Percentiles rank a stretch among this genome's conserved stretches.
These are phyloP conservation scores for Charaxes varanes DNA, from an alignment of 1,140 invertebrate genomes.

Conservation along the genomic window DNA sequence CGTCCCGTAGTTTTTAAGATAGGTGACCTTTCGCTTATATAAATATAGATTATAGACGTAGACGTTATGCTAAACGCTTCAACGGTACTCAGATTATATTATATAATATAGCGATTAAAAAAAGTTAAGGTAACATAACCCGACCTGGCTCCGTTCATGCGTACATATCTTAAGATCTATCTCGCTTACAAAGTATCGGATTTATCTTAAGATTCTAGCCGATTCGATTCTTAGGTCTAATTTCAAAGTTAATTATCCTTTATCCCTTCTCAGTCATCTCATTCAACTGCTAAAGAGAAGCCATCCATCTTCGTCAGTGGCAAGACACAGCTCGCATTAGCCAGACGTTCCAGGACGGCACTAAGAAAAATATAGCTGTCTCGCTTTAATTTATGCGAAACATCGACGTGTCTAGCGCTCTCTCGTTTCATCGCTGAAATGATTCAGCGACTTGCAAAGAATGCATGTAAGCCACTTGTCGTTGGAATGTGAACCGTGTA, in stretches of 20 bases:
- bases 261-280: constrained; percentile 38
- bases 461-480: constrained; percentile 30
- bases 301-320: constrained; percentile 64
- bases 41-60: too few species aligned
- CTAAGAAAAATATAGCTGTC: constrained; percentile 26
- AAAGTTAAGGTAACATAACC: too few species aligned
- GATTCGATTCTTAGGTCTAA: constrained; percentile 19
- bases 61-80: too few species aligned
- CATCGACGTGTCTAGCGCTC: constrained; percentile 8
- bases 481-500: constrained; percentile 22
- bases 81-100: too few species aligned
- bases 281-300: constrained; percentile 53
- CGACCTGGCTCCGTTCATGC: too few species aligned
- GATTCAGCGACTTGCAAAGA: constrained; percentile 48
- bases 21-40: too few species aligned
- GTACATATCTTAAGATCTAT: constrained; percentile 1
- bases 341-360: constrained; percentile 33
- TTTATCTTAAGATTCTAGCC: constrained; percentile 21
- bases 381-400: constrained; percentile 25
- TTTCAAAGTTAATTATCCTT: constrained; percentile 33
- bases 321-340: constrained; percentile 51
- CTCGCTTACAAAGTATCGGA: too few species aligned
- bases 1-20: too few species aligned
- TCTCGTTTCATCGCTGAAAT: constrained; percentile 46
- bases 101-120: too few species aligned